phyloP scores from a whole-genome alignment of 2,113 vertebrate species.

The Calidris pygmaea region DNA sequence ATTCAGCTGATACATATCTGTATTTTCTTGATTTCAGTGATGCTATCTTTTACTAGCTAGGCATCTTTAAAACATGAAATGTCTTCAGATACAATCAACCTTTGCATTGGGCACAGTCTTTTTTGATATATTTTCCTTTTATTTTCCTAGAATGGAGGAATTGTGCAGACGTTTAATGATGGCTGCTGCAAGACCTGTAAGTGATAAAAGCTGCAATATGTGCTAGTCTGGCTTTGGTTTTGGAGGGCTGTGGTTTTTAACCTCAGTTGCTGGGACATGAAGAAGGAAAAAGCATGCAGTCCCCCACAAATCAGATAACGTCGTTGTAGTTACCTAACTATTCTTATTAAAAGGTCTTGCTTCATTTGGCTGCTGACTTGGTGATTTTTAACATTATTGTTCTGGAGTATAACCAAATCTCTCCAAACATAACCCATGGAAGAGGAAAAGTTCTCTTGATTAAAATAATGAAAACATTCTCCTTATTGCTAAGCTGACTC shows the following conservation, averaged over 20 bases:
- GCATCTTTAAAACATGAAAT: neutral
- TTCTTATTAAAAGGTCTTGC: slow-evolving; percentile 59
- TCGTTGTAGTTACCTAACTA: slow-evolving; percentile 50
- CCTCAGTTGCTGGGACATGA: slow-evolving; percentile 51
- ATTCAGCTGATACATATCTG: neutral
- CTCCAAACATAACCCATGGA: slow-evolving; percentile 5
- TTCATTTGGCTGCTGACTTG: slow-evolving; percentile 72
- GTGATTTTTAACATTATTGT: slow-evolving; percentile 58
- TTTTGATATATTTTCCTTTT: slow-evolving; percentile 64
- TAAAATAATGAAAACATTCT: neutral
- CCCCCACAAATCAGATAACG: slow-evolving; percentile 31
- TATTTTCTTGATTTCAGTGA: neutral
- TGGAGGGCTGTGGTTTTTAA: slow-evolving; percentile 57
- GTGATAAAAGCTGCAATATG: slow-evolving; percentile 71
- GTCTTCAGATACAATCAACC: neutral
- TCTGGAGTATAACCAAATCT: slow-evolving; percentile 71
- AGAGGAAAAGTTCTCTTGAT: neutral
- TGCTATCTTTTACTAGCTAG: neutral
- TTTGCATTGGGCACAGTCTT: slow-evolving; percentile 25
- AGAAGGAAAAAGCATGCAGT: slow-evolving; percentile 70
- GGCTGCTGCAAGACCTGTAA: slow-evolving; percentile 99
- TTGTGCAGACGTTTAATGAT: slow-evolving; percentile 89
- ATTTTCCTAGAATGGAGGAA: slow-evolving; percentile 87
- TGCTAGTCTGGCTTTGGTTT: slow-evolving; percentile 76
- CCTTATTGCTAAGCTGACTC: neutral